These are phyloP conservation scores for Coracias cyanogaster DNA, from an alignment of 2,797 vertebrate species.

Conservation along the genomic window DNA sequence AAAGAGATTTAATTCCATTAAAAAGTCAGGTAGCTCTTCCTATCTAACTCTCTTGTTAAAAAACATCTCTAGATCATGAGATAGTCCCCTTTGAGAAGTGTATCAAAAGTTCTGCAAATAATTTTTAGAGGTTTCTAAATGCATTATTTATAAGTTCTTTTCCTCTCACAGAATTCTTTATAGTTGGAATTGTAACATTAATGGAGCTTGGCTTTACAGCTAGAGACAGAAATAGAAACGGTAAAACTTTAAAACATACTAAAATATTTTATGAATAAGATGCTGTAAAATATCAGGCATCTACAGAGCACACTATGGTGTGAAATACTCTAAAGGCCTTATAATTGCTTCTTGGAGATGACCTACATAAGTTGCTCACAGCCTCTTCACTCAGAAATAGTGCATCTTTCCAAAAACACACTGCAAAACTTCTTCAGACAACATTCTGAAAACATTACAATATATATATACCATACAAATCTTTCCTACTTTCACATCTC, in stretches of 20 bases:
- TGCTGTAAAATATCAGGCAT: constrained; percentile 16
- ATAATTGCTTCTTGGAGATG: neutral
- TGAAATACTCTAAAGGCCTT: neutral
- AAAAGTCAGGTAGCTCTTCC: neutral
- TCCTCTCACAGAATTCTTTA: constrained; percentile 11
- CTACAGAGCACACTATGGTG: neutral
- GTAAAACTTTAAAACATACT: constrained; percentile 56
- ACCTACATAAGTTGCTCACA: constrained; percentile 15
- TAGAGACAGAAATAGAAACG: constrained; percentile 48
- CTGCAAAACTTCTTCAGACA: neutral
- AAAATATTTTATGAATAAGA: constrained; percentile 25
- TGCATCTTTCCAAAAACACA: neutral
- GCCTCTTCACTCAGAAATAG: neutral
- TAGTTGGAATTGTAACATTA: constrained; percentile 1
- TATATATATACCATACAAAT: neutral
- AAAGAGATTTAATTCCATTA: neutral
- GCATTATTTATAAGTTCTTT: constrained; percentile 26
- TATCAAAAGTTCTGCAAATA: neutral
- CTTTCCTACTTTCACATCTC: neutral
- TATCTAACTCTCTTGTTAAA: neutral
- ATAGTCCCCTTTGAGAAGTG: neutral
- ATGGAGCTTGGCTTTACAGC: constrained; percentile 20
- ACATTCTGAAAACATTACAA: neutral
- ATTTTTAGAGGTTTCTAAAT: constrained; percentile 17
- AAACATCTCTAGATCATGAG: neutral